These are phyloP conservation scores for Neogale vison DNA, from an alignment of 2,113 vertebrate species.

Conservation along the genomic window DNA sequence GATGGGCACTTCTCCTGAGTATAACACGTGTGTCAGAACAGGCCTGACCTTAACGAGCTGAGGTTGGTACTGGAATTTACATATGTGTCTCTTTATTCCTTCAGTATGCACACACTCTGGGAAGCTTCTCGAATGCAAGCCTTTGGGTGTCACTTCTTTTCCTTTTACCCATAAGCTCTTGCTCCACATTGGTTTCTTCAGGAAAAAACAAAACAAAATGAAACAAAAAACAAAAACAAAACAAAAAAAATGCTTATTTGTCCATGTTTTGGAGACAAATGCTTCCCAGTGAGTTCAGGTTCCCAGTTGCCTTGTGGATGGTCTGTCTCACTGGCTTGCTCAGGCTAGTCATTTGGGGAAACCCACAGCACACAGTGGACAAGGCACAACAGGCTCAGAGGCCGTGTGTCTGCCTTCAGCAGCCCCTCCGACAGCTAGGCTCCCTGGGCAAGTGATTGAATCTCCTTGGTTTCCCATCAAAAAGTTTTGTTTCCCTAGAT, in stretches of 20 bases:
- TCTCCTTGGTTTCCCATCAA: background rate
- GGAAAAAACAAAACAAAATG: background rate
- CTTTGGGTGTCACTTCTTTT: background rate
- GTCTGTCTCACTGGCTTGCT: background rate
- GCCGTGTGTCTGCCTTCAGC: accelerated
- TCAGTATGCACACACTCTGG: background rate
- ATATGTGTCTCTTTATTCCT: accelerated
- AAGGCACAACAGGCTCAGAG: accelerated
- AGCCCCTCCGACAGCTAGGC: too few relatives aligned
- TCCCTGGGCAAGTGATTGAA: background rate
- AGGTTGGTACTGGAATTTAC: background rate
- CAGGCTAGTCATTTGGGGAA: background rate
- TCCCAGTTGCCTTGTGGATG: accelerated
- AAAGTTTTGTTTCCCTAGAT: too few relatives aligned
- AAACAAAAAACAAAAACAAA: background rate
- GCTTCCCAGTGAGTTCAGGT: accelerated
- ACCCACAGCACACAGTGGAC: accelerated
- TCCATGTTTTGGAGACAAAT: background rate
- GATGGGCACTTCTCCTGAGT: background rate
- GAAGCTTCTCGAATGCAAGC: background rate
- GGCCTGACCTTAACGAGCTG: too few relatives aligned
- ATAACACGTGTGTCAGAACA: accelerated
- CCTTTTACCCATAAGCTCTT: background rate
- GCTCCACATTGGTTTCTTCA: background rate
- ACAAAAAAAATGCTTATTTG: background rate